Evolutionary conservation across 2,888 invertebrate genomes (phyloP), one percentile per base, ranked within the genome.

Genomic region (Tetragnatha montana): DNA sequence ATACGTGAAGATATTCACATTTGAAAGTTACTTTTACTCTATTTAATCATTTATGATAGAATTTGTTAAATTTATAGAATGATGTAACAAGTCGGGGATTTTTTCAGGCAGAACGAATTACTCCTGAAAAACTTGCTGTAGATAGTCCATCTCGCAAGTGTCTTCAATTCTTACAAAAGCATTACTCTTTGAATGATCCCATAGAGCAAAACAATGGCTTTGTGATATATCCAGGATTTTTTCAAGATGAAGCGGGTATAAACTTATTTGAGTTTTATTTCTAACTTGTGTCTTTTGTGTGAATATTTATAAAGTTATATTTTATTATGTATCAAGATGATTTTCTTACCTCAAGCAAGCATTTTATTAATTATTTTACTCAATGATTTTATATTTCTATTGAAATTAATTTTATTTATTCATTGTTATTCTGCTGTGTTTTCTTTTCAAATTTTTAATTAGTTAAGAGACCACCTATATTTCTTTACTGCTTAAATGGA

Each of bases 111-210:
- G 95, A 96, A 93, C 94, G 95, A 83, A 94, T 96, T 75, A 93
- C 94, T 79, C 96, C 97, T 0, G 94, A 95, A 4, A 96, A 96
- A 93, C 94, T 98, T 92, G 98, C 99, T 0, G 96, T 99, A 91
- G 99, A 99, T 94, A 95, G 97, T 71, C 99, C 99, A 0, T 98
- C 98, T 0, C 95, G 96, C 80, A 98, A 98, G 93, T 96, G 98
- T 92, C 94, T 97, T 92, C 95, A 95, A 60, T 99, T 99, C 93
- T 94, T 99, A 22, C 94, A 94, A 71, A 97, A 97, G 93, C 96
- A 98, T 93, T 99, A 98, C 93, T 95, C 95, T 21, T 94, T 95
- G 0, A 94, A 94, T 85, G 94, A 94, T 51, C 95, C 96, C 22
- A 95, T 97, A 91, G 96, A 96, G 71, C 98, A 98, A 93, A 96